These are phyloP conservation scores for Menura novaehollandiae DNA, from an alignment of 2,113 vertebrate species.

Conservation along the genomic window DNA sequence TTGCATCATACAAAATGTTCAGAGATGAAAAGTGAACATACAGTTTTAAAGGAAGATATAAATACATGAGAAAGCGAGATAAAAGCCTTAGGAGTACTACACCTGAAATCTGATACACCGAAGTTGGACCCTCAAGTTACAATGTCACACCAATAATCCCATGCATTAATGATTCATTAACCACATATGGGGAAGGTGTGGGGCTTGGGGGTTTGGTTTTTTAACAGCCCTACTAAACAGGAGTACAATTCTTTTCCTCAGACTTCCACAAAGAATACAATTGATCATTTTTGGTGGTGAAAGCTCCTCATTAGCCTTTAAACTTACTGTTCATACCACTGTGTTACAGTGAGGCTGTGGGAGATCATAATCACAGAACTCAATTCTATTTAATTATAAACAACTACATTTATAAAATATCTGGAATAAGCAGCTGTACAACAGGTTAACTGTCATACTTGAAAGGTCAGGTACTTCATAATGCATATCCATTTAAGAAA, in stretches of 20 bases:
- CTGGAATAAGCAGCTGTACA: slow-evolving; percentile 53
- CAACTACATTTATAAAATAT: slow-evolving; percentile 4
- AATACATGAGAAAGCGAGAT: not conserved
- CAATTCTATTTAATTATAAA: not conserved
- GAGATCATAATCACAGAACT: not conserved
- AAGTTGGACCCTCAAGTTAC: not conserved
- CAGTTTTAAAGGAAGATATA: not conserved
- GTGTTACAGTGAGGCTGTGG: not conserved
- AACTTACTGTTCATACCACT: not conserved
- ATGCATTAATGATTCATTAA: not conserved
- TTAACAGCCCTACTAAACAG: not conserved
- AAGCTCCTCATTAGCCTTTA: not conserved
- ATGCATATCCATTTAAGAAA: not conserved
- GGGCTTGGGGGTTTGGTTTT: not conserved
- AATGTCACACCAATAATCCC: not conserved
- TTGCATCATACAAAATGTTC: not conserved
- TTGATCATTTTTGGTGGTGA: not conserved
- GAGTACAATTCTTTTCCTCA: not conserved
- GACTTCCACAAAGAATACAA: not conserved
- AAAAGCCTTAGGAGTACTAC: not conserved
- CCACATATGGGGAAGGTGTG: not conserved
- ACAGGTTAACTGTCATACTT: slow-evolving; percentile 41
- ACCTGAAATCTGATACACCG: not conserved
- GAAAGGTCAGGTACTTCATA: slow-evolving; percentile 23
- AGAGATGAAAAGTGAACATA: not conserved